phyloP scores from a whole-genome alignment of 2,888 invertebrate species.

The Lasioglossum figueresi region DNA sequence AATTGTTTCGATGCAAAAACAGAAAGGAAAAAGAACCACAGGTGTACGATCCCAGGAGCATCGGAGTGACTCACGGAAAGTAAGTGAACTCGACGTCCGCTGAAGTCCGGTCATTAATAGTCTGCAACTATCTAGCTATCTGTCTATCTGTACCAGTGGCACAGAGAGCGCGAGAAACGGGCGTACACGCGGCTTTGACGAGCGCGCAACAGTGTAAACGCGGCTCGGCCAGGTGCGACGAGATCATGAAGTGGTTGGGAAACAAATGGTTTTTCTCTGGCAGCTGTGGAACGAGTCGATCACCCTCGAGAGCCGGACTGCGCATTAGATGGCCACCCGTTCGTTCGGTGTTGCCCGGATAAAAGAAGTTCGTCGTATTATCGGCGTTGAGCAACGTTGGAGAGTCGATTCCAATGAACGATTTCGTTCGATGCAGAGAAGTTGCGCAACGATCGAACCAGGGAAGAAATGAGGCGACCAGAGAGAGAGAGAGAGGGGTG shows the following conservation, averaged over 20 bases:
- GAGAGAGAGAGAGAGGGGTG: neutral
- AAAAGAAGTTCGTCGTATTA: slow-evolving; percentile 21
- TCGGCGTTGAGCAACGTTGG: slow-evolving; percentile 19
- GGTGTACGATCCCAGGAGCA: neutral
- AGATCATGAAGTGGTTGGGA: slow-evolving; percentile 43
- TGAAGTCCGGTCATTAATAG: neutral
- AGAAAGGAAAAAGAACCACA: neutral
- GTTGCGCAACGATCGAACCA: slow-evolving; percentile 19
- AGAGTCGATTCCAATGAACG: slow-evolving; percentile 20
- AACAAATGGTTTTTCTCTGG: slow-evolving; percentile 38
- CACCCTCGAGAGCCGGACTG: slow-evolving; percentile 23
- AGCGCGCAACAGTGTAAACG: slow-evolving; percentile 31
- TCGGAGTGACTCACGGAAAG: neutral
- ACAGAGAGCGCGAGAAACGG: neutral
- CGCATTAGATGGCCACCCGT: slow-evolving; percentile 21
- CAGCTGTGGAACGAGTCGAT: slow-evolving; percentile 17
- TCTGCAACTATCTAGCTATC: neutral
- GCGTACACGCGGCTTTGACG: slow-evolving; percentile 9
- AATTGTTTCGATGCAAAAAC: neutral
- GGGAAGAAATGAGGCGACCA: neutral
- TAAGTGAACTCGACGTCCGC: neutral
- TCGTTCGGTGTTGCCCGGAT: neutral
- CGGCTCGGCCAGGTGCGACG: slow-evolving; percentile 31
- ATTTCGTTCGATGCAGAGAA: slow-evolving; percentile 3
- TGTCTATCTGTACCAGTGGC: neutral